Evolutionary conservation across 2,888 invertebrate genomes (phyloP), one percentile per base, ranked within the genome.

Genomic region (Melieria omissa): DNA sequence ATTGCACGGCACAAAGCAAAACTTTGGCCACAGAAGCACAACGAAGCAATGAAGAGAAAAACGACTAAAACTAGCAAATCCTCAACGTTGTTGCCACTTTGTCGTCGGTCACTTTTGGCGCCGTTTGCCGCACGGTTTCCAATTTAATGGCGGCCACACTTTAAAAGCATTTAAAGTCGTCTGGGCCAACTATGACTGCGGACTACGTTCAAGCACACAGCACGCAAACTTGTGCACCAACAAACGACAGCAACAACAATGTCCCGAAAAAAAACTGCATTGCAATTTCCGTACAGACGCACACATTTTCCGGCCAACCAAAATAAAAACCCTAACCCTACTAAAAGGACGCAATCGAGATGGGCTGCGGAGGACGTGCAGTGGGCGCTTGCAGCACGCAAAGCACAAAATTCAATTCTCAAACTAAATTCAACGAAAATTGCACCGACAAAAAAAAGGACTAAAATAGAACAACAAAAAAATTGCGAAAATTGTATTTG

Each of bases 281-380:
- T 83, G 83, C 84, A 84, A 84, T 84, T 84, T 84, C 84, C 84
- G 84, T 81, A 81, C 83, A 84, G 81, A 82, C 84, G 83, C 80
- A 84, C 83, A 84, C 82, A 83, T 81, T 83, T 84, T 84, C 83
- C 82, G 83, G 81, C 81, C 80, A 80, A 75, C 74, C 64, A 76
- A 65, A 75, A 65, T 71, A 73, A 75, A 73, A 65, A 69, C 57
- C 14, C 65, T 61, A 60, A 16, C 64, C 69, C 44, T 72, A 76
- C 75, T 65, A 78, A 76, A 68, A 73, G 60, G 69, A 69, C 74
- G 71, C 68, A 57, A 68, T 67, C 67, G 52, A 71, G 63, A 71
- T 29, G 29, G 29, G 29, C 71, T 29, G 29, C 29, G 29, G 29
- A 29, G 29, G 29, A 3, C 29, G 29, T 29, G 14, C 10, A 45